These are phyloP conservation scores for Watsonalla binaria DNA, from an alignment of 2,888 invertebrate species.

Conservation along the genomic window DNA sequence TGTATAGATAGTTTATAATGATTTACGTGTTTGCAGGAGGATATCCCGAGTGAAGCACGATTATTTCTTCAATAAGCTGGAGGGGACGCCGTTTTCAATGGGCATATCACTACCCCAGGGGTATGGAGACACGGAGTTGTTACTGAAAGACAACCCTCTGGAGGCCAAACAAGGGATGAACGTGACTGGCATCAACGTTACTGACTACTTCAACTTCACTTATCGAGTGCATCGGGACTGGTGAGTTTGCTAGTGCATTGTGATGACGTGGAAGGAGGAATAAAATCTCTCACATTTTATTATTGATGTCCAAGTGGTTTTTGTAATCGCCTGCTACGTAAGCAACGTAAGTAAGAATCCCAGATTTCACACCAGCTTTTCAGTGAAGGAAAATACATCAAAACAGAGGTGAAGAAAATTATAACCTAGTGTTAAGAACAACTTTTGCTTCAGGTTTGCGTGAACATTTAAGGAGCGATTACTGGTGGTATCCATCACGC, in stretches of 20 bases:
- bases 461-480: too few species aligned
- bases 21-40: constrained; percentile 56
- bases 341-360: too few species aligned
- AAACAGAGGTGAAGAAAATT: too few species aligned
- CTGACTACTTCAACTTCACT: constrained; percentile 85
- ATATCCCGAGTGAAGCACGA: constrained; percentile 88
- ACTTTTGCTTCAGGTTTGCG: too few species aligned
- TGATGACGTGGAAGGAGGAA: neutral
- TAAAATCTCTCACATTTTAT: too few species aligned
- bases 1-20: neutral
- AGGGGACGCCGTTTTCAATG: constrained; percentile 92
- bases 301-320: too few species aligned
- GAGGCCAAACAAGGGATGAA: constrained; percentile 82
- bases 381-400: too few species aligned
- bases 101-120: constrained; percentile 89
- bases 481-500: too few species aligned
- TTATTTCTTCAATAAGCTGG: constrained; percentile 89
- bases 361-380: too few species aligned
- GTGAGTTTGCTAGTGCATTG: constrained; percentile 55
- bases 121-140: constrained; percentile 87
- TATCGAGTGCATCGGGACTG: constrained; percentile 93
- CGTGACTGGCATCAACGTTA: constrained; percentile 83
- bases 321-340: too few species aligned
- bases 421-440: too few species aligned
- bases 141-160: constrained; percentile 88